phyloP scores from a whole-genome alignment of 2,113 vertebrate genomes.

The Neomonachus schauinslandi region DNA sequence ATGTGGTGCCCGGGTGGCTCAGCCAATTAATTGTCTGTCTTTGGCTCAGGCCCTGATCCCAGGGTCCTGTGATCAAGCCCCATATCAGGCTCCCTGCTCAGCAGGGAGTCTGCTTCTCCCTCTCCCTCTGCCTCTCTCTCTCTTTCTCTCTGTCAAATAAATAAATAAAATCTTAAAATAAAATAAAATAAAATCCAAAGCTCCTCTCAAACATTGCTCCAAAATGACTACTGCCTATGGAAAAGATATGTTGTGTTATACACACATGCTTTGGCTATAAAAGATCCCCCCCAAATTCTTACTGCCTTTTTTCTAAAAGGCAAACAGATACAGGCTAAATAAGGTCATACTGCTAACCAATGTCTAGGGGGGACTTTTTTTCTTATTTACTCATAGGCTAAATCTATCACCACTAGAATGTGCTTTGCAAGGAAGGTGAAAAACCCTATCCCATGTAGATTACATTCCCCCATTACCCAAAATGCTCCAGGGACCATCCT shows the following conservation, averaged over 20 bases:
- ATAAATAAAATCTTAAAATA: too few relatives aligned
- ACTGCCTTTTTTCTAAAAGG: slow-evolving; percentile 25
- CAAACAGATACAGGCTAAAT: neutral
- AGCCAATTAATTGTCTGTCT: too few relatives aligned
- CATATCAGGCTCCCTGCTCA: too few relatives aligned
- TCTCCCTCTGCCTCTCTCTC: too few relatives aligned
- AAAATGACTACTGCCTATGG: neutral
- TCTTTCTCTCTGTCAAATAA: too few relatives aligned
- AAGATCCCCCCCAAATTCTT: neutral
- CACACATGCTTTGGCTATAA: neutral
- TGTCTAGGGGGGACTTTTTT: neutral
- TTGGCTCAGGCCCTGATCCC: too few relatives aligned
- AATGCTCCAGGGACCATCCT: neutral
- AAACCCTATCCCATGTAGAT: neutral
- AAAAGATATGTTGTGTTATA: neutral
- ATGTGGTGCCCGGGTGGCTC: too few relatives aligned
- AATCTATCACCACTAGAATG: neutral
- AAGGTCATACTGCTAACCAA: neutral
- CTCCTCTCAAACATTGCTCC: neutral
- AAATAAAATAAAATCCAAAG: neutral
- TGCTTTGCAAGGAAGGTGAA: neutral
- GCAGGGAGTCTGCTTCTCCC: too few relatives aligned
- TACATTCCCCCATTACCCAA: neutral
- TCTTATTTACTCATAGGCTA: neutral
- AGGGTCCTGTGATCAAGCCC: too few relatives aligned